phyloP scores from a whole-genome alignment of 2,113 vertebrate genomes.

The cat (Felis catus) region DNA sequence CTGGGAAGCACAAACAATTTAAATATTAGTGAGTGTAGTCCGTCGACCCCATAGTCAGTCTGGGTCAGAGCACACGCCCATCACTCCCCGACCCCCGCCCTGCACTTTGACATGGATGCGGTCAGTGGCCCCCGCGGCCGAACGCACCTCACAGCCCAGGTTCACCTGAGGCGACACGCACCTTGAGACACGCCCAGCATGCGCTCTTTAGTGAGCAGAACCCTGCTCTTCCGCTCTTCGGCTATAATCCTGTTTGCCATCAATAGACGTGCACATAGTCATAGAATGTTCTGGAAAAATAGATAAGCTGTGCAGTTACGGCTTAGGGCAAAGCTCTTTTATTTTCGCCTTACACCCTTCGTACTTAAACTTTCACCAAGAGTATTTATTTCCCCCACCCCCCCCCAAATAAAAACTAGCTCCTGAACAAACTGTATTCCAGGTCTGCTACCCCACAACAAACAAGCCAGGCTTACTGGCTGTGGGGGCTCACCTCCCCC shows the following conservation, averaged over 20 bases:
- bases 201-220: fast-evolving
- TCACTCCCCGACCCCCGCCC: fast-evolving
- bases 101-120: fast-evolving
- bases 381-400: neutral
- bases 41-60: neutral
- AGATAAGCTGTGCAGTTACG: neutral
- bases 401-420: neutral
- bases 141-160: fast-evolving
- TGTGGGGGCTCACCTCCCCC: neutral
- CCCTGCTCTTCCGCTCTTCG: neutral
- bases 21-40: neutral
- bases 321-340: neutral
- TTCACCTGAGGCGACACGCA: fast-evolving
- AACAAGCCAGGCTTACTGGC: neutral
- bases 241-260: neutral
- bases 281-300: neutral
- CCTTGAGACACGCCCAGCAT: fast-evolving
- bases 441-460: neutral
- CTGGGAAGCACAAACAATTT: neutral
- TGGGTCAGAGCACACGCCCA: fast-evolving
- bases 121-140: fast-evolving
- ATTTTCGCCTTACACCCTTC: fast-evolving
- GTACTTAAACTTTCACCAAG: neutral
- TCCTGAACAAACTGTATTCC: neutral
- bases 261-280: no score